These are phyloP conservation scores for Euplexia lucipara DNA, from an alignment of 2,888 invertebrate species.

Conservation along the genomic window DNA sequence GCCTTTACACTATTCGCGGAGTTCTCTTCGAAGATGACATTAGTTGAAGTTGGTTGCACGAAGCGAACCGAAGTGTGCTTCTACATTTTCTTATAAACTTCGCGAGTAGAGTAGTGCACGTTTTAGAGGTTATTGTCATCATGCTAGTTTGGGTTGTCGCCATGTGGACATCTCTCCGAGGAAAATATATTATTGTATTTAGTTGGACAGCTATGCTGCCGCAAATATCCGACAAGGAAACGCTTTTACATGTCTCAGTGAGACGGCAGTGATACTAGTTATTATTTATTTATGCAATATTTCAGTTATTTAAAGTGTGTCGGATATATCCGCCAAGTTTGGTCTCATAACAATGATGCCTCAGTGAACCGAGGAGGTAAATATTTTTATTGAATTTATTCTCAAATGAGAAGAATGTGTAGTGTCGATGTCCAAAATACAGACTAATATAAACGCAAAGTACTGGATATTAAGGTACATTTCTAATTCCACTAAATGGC, in stretches of 20 bases:
- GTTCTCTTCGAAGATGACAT: too few relatives aligned
- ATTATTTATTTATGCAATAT: constrained; percentile 54
- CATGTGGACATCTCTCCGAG: constrained; percentile 48
- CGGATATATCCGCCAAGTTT: constrained; percentile 41
- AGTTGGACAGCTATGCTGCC: constrained; percentile 49
- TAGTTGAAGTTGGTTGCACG: too few relatives aligned
- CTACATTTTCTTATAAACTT: too few relatives aligned
- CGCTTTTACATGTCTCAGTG: constrained; percentile 55
- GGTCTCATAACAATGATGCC: constrained; percentile 31
- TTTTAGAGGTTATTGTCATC: constrained; percentile 7
- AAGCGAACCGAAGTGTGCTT: too few relatives aligned
- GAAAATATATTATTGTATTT: constrained; percentile 44
- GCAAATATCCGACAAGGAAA: constrained; percentile 55
- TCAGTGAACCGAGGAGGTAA: constrained; percentile 33
- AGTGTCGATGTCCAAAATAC: constrained; percentile 24
- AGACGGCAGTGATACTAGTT: constrained; percentile 62
- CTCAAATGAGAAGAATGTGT: constrained; percentile 9
- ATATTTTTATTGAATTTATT: constrained; percentile 35
- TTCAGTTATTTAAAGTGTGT: constrained; percentile 33
- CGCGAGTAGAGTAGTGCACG: too few relatives aligned
- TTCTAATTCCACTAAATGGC: constrained; percentile 16
- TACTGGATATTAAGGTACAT: constrained; percentile 16
- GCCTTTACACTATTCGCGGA: too few relatives aligned
- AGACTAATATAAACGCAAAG: constrained; percentile 5
- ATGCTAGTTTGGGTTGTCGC: constrained; percentile 16